Evolutionary conservation across 1,140 invertebrate species (phyloP), one percentile per base, ranked within the genome.

Genomic region (Whitmania pigra): DNA sequence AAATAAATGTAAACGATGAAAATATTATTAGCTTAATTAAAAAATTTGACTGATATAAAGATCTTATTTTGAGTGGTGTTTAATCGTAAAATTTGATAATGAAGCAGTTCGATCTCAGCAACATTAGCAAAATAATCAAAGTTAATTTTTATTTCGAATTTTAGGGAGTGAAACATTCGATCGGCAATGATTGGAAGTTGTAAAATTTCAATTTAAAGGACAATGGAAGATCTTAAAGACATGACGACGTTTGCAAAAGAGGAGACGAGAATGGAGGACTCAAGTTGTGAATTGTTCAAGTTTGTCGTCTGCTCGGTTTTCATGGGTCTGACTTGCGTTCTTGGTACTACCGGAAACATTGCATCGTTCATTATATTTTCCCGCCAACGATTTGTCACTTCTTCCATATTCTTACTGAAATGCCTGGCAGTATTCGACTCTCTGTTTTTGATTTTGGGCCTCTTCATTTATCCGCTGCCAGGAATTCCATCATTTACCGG

Each of bases 381-480:
- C 49, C 63, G 67, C 27, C 73, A 74, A 63, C 72, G 72, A 20
- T 22, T 31, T 18, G 55, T 29, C 7, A 71, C 40, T n/a, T 29
- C 25, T 55, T 53, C 73, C 49, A 68, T 74, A n/a, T 69, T 74
- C 60, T 53, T 74, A 40, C 73, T 74, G 2, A 29, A 74, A 71
- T 72, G 70, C 60, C 36, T 74, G 55, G 71, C 71, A 53, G 67
- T 74, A 29, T 69, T 66, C 22, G 74, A 74, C 67, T 57, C 36
- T 18, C 49, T 74, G 27, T 55, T 74, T 17, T 71, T 74, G 22
- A 25, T 73, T n/a, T 22, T 31, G 20, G 67, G 66, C 2, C 31
- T 74, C 53, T 67, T 74, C 71, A 68, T 74, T 36, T 74, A 74
- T 68, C 27, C 57, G 15, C 43, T 73, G 11, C 67, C 73, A n/a